Evolutionary conservation across 30 jellyfish, hydroid and myxozoan genomes (phyloP).

Genomic region (Rhopilema esculentum): DNA sequence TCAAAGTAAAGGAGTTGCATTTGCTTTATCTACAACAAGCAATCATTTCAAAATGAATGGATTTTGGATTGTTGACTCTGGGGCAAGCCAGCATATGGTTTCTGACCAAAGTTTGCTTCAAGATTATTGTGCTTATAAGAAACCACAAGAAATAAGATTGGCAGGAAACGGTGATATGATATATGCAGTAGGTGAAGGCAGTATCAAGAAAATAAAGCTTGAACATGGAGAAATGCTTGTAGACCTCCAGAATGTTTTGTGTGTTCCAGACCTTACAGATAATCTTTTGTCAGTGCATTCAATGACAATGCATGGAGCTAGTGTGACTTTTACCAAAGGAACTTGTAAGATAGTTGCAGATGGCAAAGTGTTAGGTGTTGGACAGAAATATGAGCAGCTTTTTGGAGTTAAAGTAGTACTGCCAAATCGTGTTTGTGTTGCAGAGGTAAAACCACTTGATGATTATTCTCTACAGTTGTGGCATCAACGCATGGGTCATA

Average conservation of each 20-base stretch:
- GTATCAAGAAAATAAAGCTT: slow-evolving; percentile 5
- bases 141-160: slow-evolving; percentile 26
- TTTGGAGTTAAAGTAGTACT: slow-evolving; percentile 22
- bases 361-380: slow-evolving; percentile 21
- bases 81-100: too few species aligned
- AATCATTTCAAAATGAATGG: too few species aligned
- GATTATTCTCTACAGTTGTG: slow-evolving; percentile 24
- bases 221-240: slow-evolving; percentile 46
- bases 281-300: slow-evolving; percentile 29
- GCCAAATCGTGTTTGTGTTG: slow-evolving; percentile 37
- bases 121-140: slow-evolving; percentile 1
- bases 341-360: slow-evolving; percentile 26
- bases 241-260: slow-evolving; percentile 15
- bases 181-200: slow-evolving; percentile 42
- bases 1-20: too few species aligned
- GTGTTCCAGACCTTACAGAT: slow-evolving; percentile 42
- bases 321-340: slow-evolving; percentile 26
- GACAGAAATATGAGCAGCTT: slow-evolving; percentile 31
- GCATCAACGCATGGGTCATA: slow-evolving; percentile 35
- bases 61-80: too few species aligned
- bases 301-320: slow-evolving; percentile 38
- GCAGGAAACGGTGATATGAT: slow-evolving; percentile 28
- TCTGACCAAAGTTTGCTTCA: neutral
- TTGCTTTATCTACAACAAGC: too few species aligned
- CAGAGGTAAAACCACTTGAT: slow-evolving; percentile 12